These are phyloP conservation scores for Cossypha heuglini DNA, from an alignment of 2,797 vertebrate species.

Conservation along the genomic window DNA sequence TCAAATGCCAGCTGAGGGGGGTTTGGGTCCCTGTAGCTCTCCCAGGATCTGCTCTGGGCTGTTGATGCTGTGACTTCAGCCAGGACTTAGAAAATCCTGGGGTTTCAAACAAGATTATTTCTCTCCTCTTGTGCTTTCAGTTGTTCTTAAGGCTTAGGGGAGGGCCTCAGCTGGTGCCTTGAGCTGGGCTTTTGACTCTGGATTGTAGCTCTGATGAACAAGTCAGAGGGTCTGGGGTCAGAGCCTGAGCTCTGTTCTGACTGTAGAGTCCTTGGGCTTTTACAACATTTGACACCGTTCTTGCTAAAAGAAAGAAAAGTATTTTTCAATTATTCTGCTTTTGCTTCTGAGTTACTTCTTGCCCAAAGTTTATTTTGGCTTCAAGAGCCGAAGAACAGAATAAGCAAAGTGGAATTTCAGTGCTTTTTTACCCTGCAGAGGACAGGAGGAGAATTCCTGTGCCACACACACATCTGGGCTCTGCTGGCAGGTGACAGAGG, in stretches of 20 bases:
- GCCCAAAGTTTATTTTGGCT: conserved; percentile 46
- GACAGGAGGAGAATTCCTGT: neutral
- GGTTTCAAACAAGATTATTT: neutral
- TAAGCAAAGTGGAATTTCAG: conserved; percentile 3
- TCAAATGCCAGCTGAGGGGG: neutral
- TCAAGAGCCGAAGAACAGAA: neutral
- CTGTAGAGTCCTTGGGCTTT: neutral
- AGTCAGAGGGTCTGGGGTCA: neutral
- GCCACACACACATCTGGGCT: neutral
- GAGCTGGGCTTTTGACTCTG: neutral
- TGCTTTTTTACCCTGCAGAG: neutral
- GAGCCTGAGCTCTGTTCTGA: neutral
- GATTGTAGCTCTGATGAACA: neutral
- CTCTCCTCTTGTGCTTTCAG: neutral
- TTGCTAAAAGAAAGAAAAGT: neutral
- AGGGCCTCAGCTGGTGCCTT: neutral
- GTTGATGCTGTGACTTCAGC: neutral
- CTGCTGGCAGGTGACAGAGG: conserved; percentile 9
- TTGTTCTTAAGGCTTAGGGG: neutral
- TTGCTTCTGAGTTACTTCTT: conserved; percentile 28
- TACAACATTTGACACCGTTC: neutral
- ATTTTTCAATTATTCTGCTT: conserved; percentile 48
- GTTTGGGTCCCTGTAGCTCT: neutral
- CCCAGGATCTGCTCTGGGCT: neutral
- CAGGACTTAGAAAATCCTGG: neutral